A percentile compares a stretch with the other conserved stretches of the same genome.
These are phyloP conservation scores for Falco novaeseelandiae DNA, from an alignment of 2,797 vertebrate species.

Conservation along the genomic window DNA sequence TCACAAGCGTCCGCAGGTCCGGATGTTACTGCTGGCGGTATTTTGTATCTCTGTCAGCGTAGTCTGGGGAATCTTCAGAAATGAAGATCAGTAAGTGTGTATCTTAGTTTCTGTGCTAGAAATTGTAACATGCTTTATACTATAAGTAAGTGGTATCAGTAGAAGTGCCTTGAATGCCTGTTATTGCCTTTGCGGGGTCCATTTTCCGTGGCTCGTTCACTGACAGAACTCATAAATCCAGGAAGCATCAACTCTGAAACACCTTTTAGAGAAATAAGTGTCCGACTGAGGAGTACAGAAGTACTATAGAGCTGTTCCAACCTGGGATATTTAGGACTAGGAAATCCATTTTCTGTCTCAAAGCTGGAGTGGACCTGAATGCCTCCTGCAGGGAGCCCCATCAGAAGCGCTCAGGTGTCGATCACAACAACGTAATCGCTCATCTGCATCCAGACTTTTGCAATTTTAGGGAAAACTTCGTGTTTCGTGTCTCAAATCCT, in stretches of 20 bases:
- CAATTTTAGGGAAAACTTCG: background rate
- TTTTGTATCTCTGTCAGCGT: constrained; percentile 87
- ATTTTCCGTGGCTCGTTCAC: background rate
- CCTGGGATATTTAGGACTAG: background rate
- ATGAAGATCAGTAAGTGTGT: constrained; percentile 92
- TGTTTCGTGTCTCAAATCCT: background rate
- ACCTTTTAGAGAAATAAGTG: background rate
- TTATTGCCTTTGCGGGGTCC: background rate
- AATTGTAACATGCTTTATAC: background rate
- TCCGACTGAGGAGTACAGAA: background rate
- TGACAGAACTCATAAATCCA: background rate
- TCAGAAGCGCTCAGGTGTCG: background rate
- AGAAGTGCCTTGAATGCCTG: background rate
- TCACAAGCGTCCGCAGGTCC: constrained; percentile 90
- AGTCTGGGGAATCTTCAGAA: constrained; percentile 92
- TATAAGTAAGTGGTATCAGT: background rate
- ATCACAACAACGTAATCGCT: background rate
- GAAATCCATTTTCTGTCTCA: background rate
- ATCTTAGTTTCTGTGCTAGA: background rate
- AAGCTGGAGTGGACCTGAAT: background rate
- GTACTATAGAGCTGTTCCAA: background rate
- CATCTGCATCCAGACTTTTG: background rate
- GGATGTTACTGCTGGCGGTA: constrained; percentile 86
- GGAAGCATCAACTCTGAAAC: background rate
- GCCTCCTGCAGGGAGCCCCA: background rate